These are phyloP conservation scores for Macrosteles quadrilineatus DNA, from an alignment of 1,140 invertebrate species.

Conservation along the genomic window DNA sequence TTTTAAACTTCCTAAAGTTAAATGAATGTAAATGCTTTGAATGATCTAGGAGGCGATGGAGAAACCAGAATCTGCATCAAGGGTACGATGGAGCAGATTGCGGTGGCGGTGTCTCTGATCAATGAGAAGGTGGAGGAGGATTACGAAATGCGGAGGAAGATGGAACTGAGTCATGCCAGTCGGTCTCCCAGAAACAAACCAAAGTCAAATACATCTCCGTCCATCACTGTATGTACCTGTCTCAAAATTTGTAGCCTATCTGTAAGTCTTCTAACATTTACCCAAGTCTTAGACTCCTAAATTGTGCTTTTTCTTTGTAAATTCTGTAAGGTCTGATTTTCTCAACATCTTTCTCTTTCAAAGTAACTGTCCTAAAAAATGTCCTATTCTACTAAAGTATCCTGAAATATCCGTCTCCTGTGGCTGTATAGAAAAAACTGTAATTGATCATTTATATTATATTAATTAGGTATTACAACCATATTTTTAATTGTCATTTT, in stretches of 20 bases:
- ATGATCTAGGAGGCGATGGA: background rate
- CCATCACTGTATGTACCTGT: too few relatives aligned
- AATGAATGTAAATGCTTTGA: too few relatives aligned
- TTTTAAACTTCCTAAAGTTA: too few relatives aligned
- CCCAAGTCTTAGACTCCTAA: background rate
- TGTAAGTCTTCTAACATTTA: background rate
- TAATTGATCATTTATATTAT: too few relatives aligned
- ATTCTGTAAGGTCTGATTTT: too few relatives aligned
- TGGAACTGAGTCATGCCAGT: slow-evolving; percentile 53
- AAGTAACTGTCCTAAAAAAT: too few relatives aligned
- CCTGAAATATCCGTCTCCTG: too few relatives aligned
- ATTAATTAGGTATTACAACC: too few relatives aligned
- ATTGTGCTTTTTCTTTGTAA: background rate
- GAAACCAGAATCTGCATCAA: slow-evolving; percentile 55
- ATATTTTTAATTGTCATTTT: too few relatives aligned
- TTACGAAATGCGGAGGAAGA: slow-evolving; percentile 51
- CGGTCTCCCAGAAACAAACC: slow-evolving; percentile 54
- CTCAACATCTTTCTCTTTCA: too few relatives aligned
- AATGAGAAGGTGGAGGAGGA: slow-evolving; percentile 62
- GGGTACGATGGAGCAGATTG: slow-evolving; percentile 61
- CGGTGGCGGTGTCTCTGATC: slow-evolving; percentile 59
- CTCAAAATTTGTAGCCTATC: background rate
- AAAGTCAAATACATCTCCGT: slow-evolving; percentile 1
- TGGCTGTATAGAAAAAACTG: too few relatives aligned
- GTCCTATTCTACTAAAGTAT: too few relatives aligned